phyloP scores from a whole-genome alignment of 37 sponge, comb jelly and placozoan genomes.

The Chondrosia reniformis region DNA sequence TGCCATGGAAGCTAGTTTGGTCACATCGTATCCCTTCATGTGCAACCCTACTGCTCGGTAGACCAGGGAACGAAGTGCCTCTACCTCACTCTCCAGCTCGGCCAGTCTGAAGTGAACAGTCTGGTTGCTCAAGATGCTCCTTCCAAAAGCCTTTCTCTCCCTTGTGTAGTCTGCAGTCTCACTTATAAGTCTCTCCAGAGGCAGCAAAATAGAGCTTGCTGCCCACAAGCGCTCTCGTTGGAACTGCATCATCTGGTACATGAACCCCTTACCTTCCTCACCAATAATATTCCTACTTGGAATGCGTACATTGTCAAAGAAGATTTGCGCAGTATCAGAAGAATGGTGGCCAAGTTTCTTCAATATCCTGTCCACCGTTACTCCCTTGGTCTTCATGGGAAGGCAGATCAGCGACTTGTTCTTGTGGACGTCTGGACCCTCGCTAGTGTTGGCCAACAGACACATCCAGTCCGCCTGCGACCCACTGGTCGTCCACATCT shows the following conservation, averaged over 20 bases:
- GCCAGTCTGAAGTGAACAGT: conserved; percentile 87
- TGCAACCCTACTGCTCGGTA: conserved; percentile 68
- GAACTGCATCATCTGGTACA: conserved; percentile 94
- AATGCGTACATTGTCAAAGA: conserved; percentile 87
- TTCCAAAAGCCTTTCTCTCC: conserved; percentile 89
- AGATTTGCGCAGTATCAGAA: conserved; percentile 88
- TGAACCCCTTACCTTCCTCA: conserved; percentile 86
- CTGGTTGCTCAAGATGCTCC: conserved; percentile 84
- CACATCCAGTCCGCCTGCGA: conserved; percentile 97
- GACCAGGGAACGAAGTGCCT: conserved; percentile 71
- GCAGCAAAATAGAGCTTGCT: conserved; percentile 17
- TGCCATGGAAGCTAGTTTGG: conserved; percentile 92
- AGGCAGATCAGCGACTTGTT: conserved; percentile 93
- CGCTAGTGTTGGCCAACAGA: conserved; percentile 85
- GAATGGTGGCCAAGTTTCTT: conserved; percentile 60
- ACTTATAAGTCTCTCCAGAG: conserved; percentile 63
- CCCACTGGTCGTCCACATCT: conserved; percentile 95
- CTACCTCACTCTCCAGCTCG: conserved; percentile 90
- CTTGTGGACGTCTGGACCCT: conserved; percentile 56
- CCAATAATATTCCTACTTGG: conserved; percentile 84
- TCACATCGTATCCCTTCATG: conserved; percentile 78
- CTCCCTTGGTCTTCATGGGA: conserved; percentile 84
- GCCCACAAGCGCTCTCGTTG: conserved; percentile 92
- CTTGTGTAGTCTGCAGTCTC: conserved; percentile 75
- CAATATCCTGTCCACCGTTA: conserved; percentile 28